Conservation (phyloP, 2,888 invertebrate genomes). For the Arenicola marina region DNA sequence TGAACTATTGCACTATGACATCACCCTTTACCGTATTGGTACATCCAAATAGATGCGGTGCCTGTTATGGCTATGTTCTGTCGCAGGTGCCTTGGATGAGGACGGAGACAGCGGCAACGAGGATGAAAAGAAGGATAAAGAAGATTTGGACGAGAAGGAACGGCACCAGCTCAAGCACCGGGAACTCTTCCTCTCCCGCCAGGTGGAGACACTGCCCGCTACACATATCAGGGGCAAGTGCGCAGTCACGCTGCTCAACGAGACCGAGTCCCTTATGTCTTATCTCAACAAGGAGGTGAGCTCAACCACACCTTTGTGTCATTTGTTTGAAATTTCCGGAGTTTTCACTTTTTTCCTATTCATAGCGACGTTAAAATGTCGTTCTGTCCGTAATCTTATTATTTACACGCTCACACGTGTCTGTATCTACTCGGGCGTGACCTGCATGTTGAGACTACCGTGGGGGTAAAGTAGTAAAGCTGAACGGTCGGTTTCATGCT, state of each 20-base stretch:
- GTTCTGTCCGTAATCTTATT: too few relatives aligned
- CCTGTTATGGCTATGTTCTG: not conserved
- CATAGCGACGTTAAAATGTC: too few relatives aligned
- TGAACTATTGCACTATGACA: too few relatives aligned
- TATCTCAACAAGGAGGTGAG: constrained; percentile 95
- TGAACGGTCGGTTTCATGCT: too few relatives aligned
- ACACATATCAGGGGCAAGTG: constrained; percentile 99
- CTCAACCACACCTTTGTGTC: too few relatives aligned
- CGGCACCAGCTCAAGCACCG: constrained; percentile 96
- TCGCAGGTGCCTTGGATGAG: constrained; percentile 72
- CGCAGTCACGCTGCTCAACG: constrained; percentile 96
- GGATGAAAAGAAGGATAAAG: constrained; percentile 38
- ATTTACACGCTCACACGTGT: too few relatives aligned
- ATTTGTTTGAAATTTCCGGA: too few relatives aligned
- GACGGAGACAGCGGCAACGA: constrained; percentile 61
- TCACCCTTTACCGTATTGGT: too few relatives aligned
- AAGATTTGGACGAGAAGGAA: constrained; percentile 65
- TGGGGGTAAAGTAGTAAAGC: too few relatives aligned
- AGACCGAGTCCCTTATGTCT: constrained; percentile 94
- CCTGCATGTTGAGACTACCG: too few relatives aligned
- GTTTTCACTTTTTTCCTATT: too few relatives aligned
- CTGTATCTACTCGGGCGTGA: too few relatives aligned
- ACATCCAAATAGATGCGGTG: not conserved
- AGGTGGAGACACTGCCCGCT: constrained; percentile 95
- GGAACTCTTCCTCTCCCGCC: constrained; percentile 89